These are phyloP conservation scores for Hemiprocne comata DNA, from an alignment of 2,113 vertebrate genomes.

Conservation along the genomic window DNA sequence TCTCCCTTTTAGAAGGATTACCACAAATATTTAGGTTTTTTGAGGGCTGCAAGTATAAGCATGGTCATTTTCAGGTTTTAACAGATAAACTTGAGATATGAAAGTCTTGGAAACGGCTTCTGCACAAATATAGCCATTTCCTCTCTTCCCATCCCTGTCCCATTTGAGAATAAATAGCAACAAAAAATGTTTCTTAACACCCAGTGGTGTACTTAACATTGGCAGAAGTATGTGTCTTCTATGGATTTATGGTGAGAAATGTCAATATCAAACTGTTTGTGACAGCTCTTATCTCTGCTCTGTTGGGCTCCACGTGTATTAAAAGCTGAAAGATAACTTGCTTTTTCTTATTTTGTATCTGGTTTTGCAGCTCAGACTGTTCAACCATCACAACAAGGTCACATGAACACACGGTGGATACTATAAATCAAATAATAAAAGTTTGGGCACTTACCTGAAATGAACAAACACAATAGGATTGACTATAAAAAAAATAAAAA, in stretches of 20 bases:
- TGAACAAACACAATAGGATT: neutral
- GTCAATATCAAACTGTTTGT: constrained; percentile 22
- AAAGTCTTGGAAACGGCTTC: neutral
- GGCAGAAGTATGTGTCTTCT: neutral
- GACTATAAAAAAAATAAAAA: neutral
- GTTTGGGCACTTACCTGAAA: neutral
- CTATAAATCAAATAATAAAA: neutral
- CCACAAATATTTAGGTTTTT: neutral
- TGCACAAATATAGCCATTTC: neutral
- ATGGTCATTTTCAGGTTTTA: neutral
- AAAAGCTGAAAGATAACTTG: neutral
- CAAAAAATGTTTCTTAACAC: constrained; percentile 9
- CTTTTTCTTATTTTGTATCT: neutral
- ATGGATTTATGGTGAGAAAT: constrained; percentile 28
- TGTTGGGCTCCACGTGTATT: neutral
- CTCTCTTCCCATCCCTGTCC: neutral
- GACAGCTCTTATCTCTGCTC: constrained; percentile 34
- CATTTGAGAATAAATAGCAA: constrained; percentile 15
- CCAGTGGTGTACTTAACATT: neutral
- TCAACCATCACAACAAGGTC: neutral
- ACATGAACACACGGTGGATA: accelerated
- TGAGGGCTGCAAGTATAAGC: neutral
- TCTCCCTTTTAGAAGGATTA: neutral
- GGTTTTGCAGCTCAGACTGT: neutral
- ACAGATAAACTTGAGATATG: neutral